Evolutionary conservation across 2,888 invertebrate species (phyloP), one percentile per base, ranked within the genome.

Genomic region (Ochlodes sylvanus): DNA sequence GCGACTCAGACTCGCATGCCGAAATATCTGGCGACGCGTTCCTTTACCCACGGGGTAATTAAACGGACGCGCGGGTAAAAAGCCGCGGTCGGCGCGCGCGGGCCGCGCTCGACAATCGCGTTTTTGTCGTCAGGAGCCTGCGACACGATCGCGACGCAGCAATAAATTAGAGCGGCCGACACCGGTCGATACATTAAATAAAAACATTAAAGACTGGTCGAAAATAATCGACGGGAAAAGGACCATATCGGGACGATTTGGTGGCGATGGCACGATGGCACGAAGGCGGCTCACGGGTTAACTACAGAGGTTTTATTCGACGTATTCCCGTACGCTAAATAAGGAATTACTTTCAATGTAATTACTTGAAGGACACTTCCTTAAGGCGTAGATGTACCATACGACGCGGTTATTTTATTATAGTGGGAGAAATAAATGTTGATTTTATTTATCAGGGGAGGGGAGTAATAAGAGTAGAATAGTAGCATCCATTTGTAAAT

Each of bases 141-240:
- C 84, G 81, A 78, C 75, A 78, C 84, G 83, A 83, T 81, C 77
- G 73, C 75, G 80, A 81, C 84, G 80, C 81, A 81, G 88, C 90
- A 87, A 92, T 93, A 93, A 93, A 92, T 93, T 92, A 92, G 86
- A 81, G 72, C 77, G 80, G 89, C 86, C 87, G 88, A 91, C 92
- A 89, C 87, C 85, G 85, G 85, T 87, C 90, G 88, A 90, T 91
- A 90, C 87, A 82, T 88, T 90, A 91, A 92, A 92, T 92, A 92
- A 93, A 93, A 92, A 92, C 92, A 92, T 92, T 92, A 93, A 92
- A 88, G 86, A 80, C 85, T 83, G 83, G 81, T 85, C 85, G 86
- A 87, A 72, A 92, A 92, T 92, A 91, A 92, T 90, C 88, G 84
- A 79, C 80, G 77, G 79, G 87, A 88, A 90, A 92, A 90, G 7